Evolutionary conservation across 2,888 invertebrate species (phyloP).

Genomic region (Mycalesis mineus): DNA sequence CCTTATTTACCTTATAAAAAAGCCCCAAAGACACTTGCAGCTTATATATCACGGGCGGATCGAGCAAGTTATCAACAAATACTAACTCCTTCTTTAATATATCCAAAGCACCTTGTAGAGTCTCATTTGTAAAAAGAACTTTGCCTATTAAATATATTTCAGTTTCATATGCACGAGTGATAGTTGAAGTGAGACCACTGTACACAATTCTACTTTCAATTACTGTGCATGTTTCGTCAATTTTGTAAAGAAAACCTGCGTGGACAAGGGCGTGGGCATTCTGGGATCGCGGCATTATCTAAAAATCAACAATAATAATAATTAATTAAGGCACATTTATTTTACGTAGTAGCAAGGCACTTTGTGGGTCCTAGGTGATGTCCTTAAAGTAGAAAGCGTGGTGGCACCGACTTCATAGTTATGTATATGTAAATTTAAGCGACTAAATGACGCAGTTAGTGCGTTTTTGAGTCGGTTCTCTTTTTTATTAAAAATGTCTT

Average conservation of each 20-base stretch:
- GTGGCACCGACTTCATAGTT: too few species aligned
- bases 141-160: conserved; percentile 64
- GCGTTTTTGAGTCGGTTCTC: too few species aligned
- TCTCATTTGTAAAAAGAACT: conserved; percentile 49
- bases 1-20: conserved; percentile 81
- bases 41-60: conserved; percentile 77
- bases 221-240: conserved; percentile 44
- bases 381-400: too few species aligned
- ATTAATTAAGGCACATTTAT: too few species aligned
- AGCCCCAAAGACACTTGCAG: conserved; percentile 77
- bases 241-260: conserved; percentile 81
- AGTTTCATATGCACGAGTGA: conserved; percentile 62
- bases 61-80: conserved; percentile 57
- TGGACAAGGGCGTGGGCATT: conserved; percentile 86
- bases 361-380: too few species aligned
- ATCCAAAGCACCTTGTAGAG: conserved; percentile 51
- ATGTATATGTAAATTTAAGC: too few species aligned
- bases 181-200: conserved; percentile 67
- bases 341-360: too few species aligned
- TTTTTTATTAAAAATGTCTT: too few species aligned
- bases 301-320: conserved; percentile 23
- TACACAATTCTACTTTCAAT: conserved; percentile 68
- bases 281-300: conserved; percentile 85
- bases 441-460: too few species aligned
- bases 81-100: conserved; percentile 44